These are phyloP conservation scores for Dryomyza anilis DNA, from an alignment of 2,888 invertebrate genomes.

Conservation along the genomic window DNA sequence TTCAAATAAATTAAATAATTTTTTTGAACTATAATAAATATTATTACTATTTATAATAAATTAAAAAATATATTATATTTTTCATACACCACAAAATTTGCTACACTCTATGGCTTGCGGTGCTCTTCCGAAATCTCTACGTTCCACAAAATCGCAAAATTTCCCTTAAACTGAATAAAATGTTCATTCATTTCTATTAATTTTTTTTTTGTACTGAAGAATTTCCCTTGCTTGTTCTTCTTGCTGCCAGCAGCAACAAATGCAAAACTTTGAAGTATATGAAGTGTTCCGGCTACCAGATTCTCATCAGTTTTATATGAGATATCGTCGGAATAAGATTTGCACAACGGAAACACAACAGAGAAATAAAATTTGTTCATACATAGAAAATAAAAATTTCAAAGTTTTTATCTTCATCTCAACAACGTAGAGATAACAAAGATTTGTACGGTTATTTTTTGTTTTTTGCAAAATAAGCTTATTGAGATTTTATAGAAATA, in stretches of 20 bases:
- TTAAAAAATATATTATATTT: too few species aligned
- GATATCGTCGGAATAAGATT: slow-evolving; percentile 44
- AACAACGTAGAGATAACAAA: slow-evolving; percentile 19
- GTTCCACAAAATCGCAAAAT: not conserved
- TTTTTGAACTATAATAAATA: not conserved
- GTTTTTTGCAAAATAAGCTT: slow-evolving; percentile 37
- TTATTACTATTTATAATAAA: not conserved
- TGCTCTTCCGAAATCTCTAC: not conserved
- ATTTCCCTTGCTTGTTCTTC: not conserved
- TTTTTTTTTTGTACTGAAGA: not conserved
- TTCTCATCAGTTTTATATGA: slow-evolving; percentile 42
- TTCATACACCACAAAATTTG: too few species aligned
- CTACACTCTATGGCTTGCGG: too few species aligned
- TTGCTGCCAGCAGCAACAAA: too few species aligned
- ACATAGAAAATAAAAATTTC: too few species aligned
- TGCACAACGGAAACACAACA: slow-evolving; percentile 32
- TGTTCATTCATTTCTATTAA: not conserved
- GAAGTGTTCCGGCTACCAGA: slow-evolving; percentile 31
- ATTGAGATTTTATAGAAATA: slow-evolving; percentile 37
- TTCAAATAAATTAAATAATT: not conserved
- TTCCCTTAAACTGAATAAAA: not conserved
- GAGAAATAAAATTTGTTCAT: not conserved
- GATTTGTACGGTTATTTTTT: slow-evolving; percentile 4
- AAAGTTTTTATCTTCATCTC: too few species aligned
- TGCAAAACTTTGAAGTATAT: slow-evolving; percentile 33